Conservation (phyloP, 30 jellyfish, hydroid and myxozoan species). For the Morbakka virulenta region DNA sequence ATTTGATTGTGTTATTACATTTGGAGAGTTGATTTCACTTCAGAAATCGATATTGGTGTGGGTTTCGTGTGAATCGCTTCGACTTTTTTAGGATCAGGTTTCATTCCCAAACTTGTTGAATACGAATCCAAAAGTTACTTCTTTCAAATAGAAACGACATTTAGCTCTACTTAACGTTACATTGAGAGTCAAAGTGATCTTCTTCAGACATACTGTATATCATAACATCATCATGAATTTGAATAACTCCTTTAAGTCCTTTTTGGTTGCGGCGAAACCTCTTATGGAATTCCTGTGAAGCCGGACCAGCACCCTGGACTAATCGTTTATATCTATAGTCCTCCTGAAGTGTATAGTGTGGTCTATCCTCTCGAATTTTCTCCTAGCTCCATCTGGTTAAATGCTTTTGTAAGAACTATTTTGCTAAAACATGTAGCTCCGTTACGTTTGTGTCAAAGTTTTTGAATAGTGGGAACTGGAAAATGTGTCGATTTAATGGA, state of each 20-base stretch:
- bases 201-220: no score
- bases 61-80: conserved; percentile 4
- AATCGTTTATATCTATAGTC: conserved; percentile 20
- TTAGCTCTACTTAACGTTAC: no score
- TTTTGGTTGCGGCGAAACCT: no score
- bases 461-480: background rate
- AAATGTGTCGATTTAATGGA: conserved; percentile 13
- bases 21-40: conserved; percentile 6
- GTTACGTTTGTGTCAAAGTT: conserved; percentile 26
- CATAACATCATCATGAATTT: no score
- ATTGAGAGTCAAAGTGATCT: no score
- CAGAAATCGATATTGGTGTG: conserved; percentile 3
- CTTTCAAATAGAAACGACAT: no score
- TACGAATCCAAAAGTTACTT: no score
- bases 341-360: conserved; percentile 31
- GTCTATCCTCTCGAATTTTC: conserved; percentile 21
- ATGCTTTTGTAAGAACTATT: no score
- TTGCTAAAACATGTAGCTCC: no score
- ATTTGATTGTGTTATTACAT: conserved; percentile 27
- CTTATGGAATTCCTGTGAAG: conserved; percentile 35
- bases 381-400: conserved; percentile 23
- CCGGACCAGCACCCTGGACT: conserved; percentile 50
- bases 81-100: conserved; percentile 30
- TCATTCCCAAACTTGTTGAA: no score
- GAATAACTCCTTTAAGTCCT: no score